phyloP scores from a whole-genome alignment of 1,140 invertebrate species.

The Neotoxoptera formosana region DNA sequence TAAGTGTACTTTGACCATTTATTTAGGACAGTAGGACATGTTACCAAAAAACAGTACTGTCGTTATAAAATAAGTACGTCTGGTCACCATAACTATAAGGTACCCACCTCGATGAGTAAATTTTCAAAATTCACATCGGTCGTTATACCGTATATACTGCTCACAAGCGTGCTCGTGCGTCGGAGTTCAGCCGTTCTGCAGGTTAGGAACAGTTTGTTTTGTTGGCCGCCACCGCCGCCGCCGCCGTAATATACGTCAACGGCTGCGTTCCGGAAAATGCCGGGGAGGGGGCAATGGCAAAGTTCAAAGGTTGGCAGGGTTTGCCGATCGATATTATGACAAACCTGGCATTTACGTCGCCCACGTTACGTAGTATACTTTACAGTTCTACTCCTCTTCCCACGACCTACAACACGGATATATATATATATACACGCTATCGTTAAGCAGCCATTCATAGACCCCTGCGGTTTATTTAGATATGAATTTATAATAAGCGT shows the following conservation, averaged over 20 bases:
- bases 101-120: not conserved
- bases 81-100: no score
- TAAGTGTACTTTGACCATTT: no score
- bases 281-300: constrained; percentile 6
- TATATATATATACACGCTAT: no score
- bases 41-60: no score
- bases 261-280: not conserved
- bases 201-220: constrained; percentile 7
- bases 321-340: constrained; percentile 37
- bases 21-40: no score
- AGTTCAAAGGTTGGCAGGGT: constrained; percentile 34
- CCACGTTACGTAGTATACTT: not conserved
- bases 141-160: not conserved
- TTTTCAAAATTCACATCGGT: not conserved
- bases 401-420: not conserved
- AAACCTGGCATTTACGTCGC: constrained; percentile 40
- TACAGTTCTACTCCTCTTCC: not conserved
- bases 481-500: constrained; percentile 27
- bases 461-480: not conserved
- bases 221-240: not conserved
- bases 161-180: no score
- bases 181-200: not conserved
- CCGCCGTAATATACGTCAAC: not conserved
- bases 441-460: constrained; percentile 3
- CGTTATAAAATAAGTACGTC: no score